Conservation (phyloP, 2,797 vertebrate species). For the Thalassophryne amazonica region DNA sequence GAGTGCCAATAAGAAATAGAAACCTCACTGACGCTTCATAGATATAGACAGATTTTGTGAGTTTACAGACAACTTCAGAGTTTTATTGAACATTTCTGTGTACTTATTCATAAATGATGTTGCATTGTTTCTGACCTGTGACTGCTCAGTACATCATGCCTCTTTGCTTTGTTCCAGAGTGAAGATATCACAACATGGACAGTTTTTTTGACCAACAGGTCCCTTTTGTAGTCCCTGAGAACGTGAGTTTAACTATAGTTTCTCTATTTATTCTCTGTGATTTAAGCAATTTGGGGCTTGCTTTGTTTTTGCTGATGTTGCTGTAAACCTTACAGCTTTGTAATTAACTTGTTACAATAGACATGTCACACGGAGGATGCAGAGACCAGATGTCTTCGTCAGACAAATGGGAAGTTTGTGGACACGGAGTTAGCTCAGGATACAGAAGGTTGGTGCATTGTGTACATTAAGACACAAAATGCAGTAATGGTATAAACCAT, state of each 20-base stretch:
- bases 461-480: no score
- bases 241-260: slow-evolving; percentile 74
- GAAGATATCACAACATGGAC: slow-evolving; percentile 81
- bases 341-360: slow-evolving; percentile 31
- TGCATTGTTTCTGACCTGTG: no score
- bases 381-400: slow-evolving; percentile 71
- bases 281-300: no score
- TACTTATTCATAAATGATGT: no score
- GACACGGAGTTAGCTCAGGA: slow-evolving; percentile 91
- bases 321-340: not conserved
- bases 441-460: slow-evolving; percentile 83
- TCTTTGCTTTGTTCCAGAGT: slow-evolving; percentile 16
- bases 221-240: slow-evolving; percentile 83
- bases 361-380: slow-evolving; percentile 74
- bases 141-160: not conserved
- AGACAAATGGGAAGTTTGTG: slow-evolving; percentile 90
- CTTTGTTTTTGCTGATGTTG: no score
- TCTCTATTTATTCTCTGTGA: no score
- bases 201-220: slow-evolving; percentile 96
- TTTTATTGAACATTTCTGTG: no score
- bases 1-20: no score
- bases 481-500: no score
- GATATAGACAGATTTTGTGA: no score
- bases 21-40: no score
- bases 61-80: no score